Evolutionary conservation across 2,113 vertebrate species (phyloP).

Genomic region (Platichthys flesus): DNA sequence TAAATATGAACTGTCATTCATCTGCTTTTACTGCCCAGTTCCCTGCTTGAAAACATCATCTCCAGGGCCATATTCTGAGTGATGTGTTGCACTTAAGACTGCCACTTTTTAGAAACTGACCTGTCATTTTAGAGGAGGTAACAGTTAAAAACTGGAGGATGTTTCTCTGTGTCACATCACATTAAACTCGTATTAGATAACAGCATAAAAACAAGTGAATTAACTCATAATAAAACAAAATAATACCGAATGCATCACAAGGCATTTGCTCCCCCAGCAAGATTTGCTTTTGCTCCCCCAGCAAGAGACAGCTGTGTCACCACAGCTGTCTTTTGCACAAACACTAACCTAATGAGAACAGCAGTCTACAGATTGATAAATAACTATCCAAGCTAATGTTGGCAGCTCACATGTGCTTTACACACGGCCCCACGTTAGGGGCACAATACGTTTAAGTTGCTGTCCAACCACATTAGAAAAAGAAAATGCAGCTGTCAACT

Average conservation of each 20-base stretch:
- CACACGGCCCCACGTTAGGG: background rate
- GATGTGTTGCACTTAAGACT: background rate
- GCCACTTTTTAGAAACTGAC: no score
- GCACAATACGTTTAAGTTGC: constrained; percentile 1
- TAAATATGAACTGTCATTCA: background rate
- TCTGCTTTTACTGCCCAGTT: background rate
- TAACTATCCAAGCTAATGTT: background rate
- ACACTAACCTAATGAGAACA: constrained; percentile 11
- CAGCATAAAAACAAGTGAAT: background rate
- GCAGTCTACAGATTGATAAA: background rate
- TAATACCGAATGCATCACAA: background rate
- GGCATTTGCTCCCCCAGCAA: constrained; percentile 11
- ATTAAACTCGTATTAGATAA: background rate
- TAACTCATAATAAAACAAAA: background rate
- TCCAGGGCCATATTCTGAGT: background rate
- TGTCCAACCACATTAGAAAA: constrained; percentile 33
- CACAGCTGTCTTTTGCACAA: constrained; percentile 16
- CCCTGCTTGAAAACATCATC: no score
- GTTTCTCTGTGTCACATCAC: background rate
- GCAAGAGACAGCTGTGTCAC: no score
- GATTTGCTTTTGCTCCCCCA: constrained; percentile 18
- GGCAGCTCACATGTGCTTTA: constrained; percentile 2
- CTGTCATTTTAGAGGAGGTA: background rate
- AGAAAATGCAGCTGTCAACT: constrained; percentile 33
- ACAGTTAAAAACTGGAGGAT: background rate